phyloP scores from a whole-genome alignment of 2,797 vertebrate genomes.

The Peromyscus attwateri region DNA sequence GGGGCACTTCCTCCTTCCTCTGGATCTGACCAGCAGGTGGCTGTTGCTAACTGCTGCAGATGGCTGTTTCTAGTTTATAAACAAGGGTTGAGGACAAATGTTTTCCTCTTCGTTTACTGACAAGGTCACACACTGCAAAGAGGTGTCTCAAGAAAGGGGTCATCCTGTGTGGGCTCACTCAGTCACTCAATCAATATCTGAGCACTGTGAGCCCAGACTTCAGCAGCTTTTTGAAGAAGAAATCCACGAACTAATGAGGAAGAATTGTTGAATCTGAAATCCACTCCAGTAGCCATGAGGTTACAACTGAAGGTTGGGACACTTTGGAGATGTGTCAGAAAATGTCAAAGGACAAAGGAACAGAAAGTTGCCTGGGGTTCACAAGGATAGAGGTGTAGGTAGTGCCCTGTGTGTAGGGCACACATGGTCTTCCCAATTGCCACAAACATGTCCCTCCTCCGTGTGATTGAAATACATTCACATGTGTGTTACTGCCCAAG shows the following conservation, averaged over 20 bases:
- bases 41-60: not conserved
- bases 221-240: not conserved
- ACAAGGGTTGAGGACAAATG: not conserved
- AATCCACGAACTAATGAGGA: not conserved
- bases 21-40: not conserved
- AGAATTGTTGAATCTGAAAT: not conserved
- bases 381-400: fast-evolving
- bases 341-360: not conserved
- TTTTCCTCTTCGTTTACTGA: not conserved
- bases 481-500: not conserved
- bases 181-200: not conserved
- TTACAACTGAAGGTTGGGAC: not conserved
- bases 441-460: not conserved
- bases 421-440: not conserved
- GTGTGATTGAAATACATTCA: not conserved
- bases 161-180: not conserved
- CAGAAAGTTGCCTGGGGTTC: not conserved
- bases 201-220: not conserved
- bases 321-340: not conserved
- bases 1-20: not conserved
- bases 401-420: fast-evolving
- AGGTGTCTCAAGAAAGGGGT: not conserved
- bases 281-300: not conserved
- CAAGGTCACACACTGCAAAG: not conserved
- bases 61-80: not conserved